phyloP scores from a whole-genome alignment of 1,140 invertebrate genomes.

The Yoshiicerus persimilis region DNA sequence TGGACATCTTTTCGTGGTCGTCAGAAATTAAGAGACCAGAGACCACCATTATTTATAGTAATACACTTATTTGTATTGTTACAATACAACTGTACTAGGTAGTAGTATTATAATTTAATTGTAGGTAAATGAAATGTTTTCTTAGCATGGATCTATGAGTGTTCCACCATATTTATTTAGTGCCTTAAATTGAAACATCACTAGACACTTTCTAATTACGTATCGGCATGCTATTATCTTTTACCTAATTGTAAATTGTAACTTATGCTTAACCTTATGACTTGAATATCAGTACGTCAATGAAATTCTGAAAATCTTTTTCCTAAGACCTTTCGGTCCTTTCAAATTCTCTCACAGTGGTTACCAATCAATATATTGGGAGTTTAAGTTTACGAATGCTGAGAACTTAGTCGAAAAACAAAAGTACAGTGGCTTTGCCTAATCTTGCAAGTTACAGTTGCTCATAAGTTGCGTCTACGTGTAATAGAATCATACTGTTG shows the following conservation, averaged over 20 bases:
- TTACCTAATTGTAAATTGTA: neutral
- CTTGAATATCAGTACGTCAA: neutral
- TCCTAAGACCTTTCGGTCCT: neutral
- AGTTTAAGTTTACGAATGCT: neutral
- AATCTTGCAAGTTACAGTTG: no score
- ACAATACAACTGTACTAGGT: neutral
- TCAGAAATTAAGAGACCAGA: neutral
- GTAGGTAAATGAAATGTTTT: neutral
- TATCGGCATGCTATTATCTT: neutral
- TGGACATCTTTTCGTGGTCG: neutral
- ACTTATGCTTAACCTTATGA: neutral
- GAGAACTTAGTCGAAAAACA: neutral
- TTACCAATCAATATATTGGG: neutral
- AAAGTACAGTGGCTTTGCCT: neutral
- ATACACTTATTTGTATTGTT: neutral
- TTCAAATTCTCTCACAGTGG: constrained; percentile 2
- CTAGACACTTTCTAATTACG: neutral
- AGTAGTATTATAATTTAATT: neutral
- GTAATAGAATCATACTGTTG: neutral
- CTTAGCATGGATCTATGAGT: neutral
- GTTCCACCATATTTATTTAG: neutral
- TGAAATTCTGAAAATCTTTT: neutral
- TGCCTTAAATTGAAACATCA: neutral
- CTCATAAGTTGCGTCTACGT: no score
- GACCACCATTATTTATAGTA: neutral